These are phyloP conservation scores for Portevinia maculata DNA, from an alignment of 2,888 invertebrate genomes.

Conservation along the genomic window DNA sequence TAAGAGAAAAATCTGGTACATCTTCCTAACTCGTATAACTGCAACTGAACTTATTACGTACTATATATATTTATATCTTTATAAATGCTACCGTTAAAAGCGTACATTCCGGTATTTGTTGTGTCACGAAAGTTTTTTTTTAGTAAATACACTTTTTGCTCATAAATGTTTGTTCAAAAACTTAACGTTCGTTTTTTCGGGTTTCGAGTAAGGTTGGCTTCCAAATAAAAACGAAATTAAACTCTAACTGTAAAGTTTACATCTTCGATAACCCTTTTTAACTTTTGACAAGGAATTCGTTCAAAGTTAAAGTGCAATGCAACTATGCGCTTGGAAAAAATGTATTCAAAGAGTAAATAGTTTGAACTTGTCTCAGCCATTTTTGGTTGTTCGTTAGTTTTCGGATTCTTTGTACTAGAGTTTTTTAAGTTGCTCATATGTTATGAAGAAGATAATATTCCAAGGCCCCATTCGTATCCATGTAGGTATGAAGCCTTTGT, in stretches of 20 bases:
- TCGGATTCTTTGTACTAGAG: slow-evolving; percentile 82
- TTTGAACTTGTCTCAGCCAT: slow-evolving; percentile 56
- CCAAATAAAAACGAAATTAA: slow-evolving; percentile 34
- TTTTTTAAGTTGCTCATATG: slow-evolving; percentile 94
- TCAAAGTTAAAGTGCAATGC: slow-evolving; percentile 14
- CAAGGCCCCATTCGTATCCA: slow-evolving; percentile 98
- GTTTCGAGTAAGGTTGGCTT: slow-evolving; percentile 36
- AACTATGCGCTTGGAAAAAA: slow-evolving; percentile 6
- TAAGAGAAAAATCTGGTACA: slow-evolving; percentile 18
- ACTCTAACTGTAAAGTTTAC: slow-evolving; percentile 32
- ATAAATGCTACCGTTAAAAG: slow-evolving; percentile 65
- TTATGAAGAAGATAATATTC: slow-evolving; percentile 98
- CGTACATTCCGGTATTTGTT: slow-evolving; percentile 21
- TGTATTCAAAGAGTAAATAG: slow-evolving; percentile 30
- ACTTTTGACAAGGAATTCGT: slow-evolving; percentile 46
- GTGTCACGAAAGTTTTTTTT: slow-evolving; percentile 59
- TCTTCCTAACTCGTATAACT: slow-evolving; percentile 29
- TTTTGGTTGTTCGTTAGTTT: slow-evolving; percentile 48
- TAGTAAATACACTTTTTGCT: slow-evolving; percentile 49
- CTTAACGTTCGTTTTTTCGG: slow-evolving; percentile 17
- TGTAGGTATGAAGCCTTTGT: slow-evolving; percentile 98
- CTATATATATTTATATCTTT: slow-evolving; percentile 15
- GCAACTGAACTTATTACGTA: slow-evolving; percentile 43
- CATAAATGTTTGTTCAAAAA: slow-evolving; percentile 27
- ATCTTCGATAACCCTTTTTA: slow-evolving; percentile 20